phyloP scores from a whole-genome alignment of 1,140 invertebrate genomes.

The Drosophila prosaltans region DNA sequence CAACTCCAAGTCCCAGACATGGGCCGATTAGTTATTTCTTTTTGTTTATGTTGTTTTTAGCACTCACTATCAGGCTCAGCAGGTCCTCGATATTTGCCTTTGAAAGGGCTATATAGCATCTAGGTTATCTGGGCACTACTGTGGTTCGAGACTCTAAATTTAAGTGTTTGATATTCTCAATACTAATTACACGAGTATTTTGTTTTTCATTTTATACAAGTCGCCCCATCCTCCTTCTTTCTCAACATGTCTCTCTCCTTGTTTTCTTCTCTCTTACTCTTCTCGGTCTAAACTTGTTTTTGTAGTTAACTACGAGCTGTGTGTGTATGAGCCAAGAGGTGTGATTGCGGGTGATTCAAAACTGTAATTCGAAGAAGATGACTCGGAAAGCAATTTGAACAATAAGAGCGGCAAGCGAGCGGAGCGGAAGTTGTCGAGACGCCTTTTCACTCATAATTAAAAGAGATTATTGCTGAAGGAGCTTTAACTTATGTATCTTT shows the following conservation, averaged over 20 bases:
- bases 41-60: not conserved
- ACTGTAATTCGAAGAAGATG: constrained; percentile 59
- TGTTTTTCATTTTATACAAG: constrained; percentile 36
- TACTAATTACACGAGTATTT: constrained; percentile 52
- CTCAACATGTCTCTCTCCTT: not conserved
- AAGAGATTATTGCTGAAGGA: constrained; percentile 58
- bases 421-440: constrained; percentile 67
- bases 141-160: not conserved
- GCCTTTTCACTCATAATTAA: constrained; percentile 64
- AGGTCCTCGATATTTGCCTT: not conserved
- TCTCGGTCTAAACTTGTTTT: constrained; percentile 42
- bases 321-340: constrained; percentile 29
- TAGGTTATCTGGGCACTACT: not conserved
- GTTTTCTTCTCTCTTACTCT: constrained; percentile 3
- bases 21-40: not conserved
- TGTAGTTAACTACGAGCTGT: constrained; percentile 10
- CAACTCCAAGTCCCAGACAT: constrained; percentile 1
- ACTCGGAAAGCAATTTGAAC: constrained; percentile 54
- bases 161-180: constrained; percentile 31
- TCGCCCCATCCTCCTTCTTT: not conserved
- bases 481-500: constrained; percentile 17
- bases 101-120: not conserved
- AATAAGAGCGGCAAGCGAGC: constrained; percentile 51
- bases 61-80: not conserved
- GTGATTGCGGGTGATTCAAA: constrained; percentile 63